These are phyloP conservation scores for Cottoperca gobio DNA, from an alignment of 2,797 vertebrate species.

Conservation along the genomic window DNA sequence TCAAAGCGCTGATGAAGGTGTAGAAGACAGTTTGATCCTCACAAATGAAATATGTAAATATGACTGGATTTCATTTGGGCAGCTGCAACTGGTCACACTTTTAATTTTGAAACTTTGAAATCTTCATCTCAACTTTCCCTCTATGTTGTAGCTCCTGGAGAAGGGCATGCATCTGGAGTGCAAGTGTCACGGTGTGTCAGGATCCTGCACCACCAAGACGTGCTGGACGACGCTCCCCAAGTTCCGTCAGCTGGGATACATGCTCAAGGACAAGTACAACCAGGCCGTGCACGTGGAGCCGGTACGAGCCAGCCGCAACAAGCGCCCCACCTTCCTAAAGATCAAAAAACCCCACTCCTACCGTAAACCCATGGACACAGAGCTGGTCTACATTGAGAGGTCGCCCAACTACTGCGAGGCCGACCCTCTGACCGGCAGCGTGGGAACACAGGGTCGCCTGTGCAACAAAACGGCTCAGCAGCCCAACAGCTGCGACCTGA, in stretches of 20 bases:
- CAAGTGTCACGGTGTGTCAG: constrained; percentile 96
- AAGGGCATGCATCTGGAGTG: constrained; percentile 97
- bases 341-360: constrained; percentile 96
- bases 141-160: constrained; percentile 86
- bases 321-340: constrained; percentile 96
- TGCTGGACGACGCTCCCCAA: constrained; percentile 98
- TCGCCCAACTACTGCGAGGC: constrained; percentile 98
- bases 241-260: constrained; percentile 95
- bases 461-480: constrained; percentile 97
- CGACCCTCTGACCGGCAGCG: constrained; percentile 92
- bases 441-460: constrained; percentile 94
- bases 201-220: constrained; percentile 97
- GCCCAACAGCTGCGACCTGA: constrained; percentile 94
- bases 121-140: neutral
- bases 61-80: neutral
- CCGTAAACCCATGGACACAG: constrained; percentile 95
- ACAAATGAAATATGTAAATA: neutral
- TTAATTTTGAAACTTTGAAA: neutral
- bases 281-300: constrained; percentile 96
- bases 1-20: neutral
- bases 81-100: neutral
- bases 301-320: constrained; percentile 94
- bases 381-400: constrained; percentile 96
- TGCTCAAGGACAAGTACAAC: constrained; percentile 96
- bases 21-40: neutral